Conservation (phyloP, 2,113 vertebrate species). For the Delphinus delphis region DNA sequence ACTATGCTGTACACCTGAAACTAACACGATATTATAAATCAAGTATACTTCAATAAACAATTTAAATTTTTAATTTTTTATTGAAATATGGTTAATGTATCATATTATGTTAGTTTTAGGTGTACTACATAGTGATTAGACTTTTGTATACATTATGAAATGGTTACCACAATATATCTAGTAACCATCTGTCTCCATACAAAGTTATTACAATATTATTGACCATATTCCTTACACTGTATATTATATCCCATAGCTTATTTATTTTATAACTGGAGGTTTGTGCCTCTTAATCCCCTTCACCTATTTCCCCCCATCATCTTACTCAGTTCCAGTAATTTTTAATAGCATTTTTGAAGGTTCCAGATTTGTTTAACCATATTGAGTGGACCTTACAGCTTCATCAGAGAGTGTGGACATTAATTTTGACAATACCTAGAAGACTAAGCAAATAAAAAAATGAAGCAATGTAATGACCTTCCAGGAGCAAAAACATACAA, state of each 20-base stretch:
- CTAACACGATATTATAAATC: not conserved
- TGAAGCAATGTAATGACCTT: not conserved
- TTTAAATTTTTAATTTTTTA: not conserved
- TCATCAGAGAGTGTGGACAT: not conserved
- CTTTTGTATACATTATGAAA: not conserved
- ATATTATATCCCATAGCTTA: not conserved
- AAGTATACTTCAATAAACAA: not conserved
- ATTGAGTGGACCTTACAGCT: not conserved
- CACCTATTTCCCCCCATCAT: not conserved
- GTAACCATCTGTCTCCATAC: not conserved
- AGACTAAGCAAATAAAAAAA: constrained; percentile 17
- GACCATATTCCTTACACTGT: not conserved
- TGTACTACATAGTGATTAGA: not conserved
- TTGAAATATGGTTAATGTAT: not conserved
- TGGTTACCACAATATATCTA: not conserved
- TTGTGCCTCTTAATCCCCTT: not conserved
- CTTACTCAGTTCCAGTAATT: not conserved
- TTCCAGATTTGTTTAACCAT: not conserved
- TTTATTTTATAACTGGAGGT: not conserved
- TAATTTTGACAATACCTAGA: not conserved
- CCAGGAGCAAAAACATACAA: not conserved
- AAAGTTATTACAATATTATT: not conserved
- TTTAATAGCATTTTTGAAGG: not conserved
- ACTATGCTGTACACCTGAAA: not conserved
- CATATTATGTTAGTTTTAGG: not conserved